Base-by-base conservation (phyloP, 1,140 invertebrate species). In the Diachasma alloeum region DNA sequence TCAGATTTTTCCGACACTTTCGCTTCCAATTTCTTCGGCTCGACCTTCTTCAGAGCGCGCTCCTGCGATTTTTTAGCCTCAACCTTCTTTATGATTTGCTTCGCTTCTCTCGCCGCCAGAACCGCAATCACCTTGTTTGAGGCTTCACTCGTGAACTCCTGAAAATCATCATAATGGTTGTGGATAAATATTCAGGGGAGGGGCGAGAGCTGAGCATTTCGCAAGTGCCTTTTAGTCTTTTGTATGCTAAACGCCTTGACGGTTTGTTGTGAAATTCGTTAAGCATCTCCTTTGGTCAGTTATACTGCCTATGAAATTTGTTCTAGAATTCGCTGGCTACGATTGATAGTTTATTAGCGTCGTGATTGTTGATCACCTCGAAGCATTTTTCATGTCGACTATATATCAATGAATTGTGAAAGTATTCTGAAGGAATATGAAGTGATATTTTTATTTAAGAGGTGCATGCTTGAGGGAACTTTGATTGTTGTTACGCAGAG, bases 81-180 rank as follows among this genome's bases (percentile, higher is more conserved):
- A 63, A 26, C 59, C 3, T 63, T 4, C 24, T 63, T 4, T 4
- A 70, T 70, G 4, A 71, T 63, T 46, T 79, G 9, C 68, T 79
- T 0, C 53, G 82, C n/a, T 53, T 79, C 24, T 78, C 85, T 86
- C 0, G 79, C 79, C 1, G 79, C 77, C 0, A 85, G 72, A 0
- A 82, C 79, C 0, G 83, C 79, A 0, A 82, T 81, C 0, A 85
- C 67, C 44, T 81, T 86, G 74, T 84, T 85, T 26, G 78, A 80
- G 0, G 82, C 76, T n/a, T 88, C 85, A 53, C 81, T 87, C 9
- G 80, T 78, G 19, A 82, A 67, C 59, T 83, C 82, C 86, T 87
- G 44, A 22, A 66, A 69, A 46, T 53, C 42, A 31, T 37, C 31
- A 24, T 8, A 44, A 67, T 37, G 72, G 24, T 67, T 26, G 17